A percentile compares a stretch with the other conserved stretches of the same genome.
phyloP scores from a whole-genome alignment of 2,797 vertebrate genomes.

The Gallinago solitaria region DNA sequence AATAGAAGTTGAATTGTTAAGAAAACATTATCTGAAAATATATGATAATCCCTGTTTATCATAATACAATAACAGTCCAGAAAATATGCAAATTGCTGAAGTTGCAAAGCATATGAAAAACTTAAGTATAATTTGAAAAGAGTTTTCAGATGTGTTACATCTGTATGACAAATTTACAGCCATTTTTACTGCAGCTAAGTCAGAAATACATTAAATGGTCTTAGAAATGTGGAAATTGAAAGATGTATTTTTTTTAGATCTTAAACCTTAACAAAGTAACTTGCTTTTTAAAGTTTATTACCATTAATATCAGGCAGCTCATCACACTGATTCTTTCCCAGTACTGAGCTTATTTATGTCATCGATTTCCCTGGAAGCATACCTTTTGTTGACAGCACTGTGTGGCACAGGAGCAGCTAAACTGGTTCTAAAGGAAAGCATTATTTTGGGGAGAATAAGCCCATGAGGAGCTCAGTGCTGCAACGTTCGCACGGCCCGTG shows the following conservation, averaged over 20 bases:
- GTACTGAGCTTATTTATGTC: neutral
- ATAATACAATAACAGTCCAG: conserved; percentile 73
- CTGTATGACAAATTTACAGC: neutral
- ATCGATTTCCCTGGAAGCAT: neutral
- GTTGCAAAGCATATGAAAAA: conserved; percentile 67
- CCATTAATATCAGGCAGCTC: neutral
- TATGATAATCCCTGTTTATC: conserved; percentile 81
- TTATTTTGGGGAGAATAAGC: neutral
- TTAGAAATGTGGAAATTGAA: neutral
- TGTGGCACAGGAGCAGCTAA: neutral
- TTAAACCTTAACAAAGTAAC: neutral
- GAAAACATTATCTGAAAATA: conserved; percentile 80
- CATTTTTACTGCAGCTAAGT: neutral
- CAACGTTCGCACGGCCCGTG: rapidly evolving
- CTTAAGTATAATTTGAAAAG: conserved; percentile 53
- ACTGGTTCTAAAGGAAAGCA: neutral
- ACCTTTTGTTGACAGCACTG: neutral
- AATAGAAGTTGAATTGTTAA: conserved; percentile 81
- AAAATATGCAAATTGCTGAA: conserved; percentile 73
- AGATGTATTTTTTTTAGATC: neutral
- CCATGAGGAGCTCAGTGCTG: neutral
- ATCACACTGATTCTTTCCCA: neutral
- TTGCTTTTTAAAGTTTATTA: neutral
- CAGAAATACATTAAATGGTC: neutral
- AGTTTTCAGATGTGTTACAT: conserved; percentile 47